These are phyloP conservation scores for Lasioglossum vierecki DNA, from an alignment of 2,888 invertebrate species.

Conservation along the genomic window DNA sequence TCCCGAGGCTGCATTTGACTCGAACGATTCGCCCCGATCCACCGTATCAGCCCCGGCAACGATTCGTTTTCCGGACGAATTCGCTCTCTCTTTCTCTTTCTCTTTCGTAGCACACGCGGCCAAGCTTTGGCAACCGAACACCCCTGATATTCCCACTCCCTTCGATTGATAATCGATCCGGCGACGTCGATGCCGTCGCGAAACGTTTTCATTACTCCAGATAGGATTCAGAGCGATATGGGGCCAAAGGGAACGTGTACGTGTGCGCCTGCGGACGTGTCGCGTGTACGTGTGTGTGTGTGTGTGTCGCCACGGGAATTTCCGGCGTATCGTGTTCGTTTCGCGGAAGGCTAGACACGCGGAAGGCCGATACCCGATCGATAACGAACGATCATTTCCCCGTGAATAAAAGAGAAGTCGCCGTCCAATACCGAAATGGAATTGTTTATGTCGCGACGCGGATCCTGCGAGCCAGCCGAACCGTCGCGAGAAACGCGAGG, in stretches of 20 bases:
- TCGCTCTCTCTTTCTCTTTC: not conserved
- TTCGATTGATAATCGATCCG: slow-evolving; percentile 34
- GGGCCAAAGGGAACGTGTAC: not conserved
- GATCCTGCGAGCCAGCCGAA: not conserved
- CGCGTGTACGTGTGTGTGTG: not conserved
- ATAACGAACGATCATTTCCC: slow-evolving; percentile 13
- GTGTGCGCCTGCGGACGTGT: not conserved
- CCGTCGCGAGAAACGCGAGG: not conserved
- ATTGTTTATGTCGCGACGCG: not conserved
- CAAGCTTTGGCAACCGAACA: not conserved
- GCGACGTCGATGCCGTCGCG: not conserved
- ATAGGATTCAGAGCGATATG: not conserved
- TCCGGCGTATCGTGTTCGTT: slow-evolving; percentile 9
- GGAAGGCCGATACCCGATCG: not conserved
- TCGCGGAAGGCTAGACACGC: slow-evolving; percentile 13
- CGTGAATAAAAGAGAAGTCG: not conserved
- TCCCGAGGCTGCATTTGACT: slow-evolving; percentile 29
- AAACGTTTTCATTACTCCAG: slow-evolving; percentile 21
- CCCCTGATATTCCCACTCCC: not conserved
- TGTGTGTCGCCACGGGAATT: slow-evolving; percentile 11
- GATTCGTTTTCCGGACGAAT: slow-evolving; percentile 19
- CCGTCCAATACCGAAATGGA: not conserved
- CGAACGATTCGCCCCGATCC: slow-evolving; percentile 2
- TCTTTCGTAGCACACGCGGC: not conserved
- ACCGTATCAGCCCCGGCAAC: slow-evolving; percentile 2